phyloP scores from a whole-genome alignment of 2,888 invertebrate species.

The Brenthis hecate region DNA sequence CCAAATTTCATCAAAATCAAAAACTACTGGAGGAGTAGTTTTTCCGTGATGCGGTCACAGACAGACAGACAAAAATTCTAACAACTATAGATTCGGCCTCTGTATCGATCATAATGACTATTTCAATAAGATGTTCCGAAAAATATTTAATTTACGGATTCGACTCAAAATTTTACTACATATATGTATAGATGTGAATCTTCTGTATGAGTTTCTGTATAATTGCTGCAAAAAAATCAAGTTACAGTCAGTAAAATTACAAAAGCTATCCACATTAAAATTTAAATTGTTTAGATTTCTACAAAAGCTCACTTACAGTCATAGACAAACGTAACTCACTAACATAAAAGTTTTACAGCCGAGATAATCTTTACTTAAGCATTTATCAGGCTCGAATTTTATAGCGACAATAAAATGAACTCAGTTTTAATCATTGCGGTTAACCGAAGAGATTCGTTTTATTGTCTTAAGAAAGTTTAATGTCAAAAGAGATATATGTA shows the following conservation, averaged over 20 bases:
- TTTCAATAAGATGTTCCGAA: no score
- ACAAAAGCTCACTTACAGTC: slow-evolving; percentile 4
- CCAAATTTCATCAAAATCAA: no score
- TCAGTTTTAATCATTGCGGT: slow-evolving; percentile 34
- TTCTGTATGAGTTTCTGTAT: no score
- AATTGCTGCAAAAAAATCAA: neutral
- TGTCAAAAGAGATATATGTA: neutral
- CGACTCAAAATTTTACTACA: no score
- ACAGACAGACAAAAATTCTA: no score
- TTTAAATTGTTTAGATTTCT: neutral
- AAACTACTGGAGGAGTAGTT: no score
- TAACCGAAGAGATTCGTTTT: slow-evolving; percentile 29
- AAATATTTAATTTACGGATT: no score
- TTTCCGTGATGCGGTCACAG: no score
- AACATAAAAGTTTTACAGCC: slow-evolving; percentile 40
- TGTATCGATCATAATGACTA: no score
- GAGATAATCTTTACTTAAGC: slow-evolving; percentile 41
- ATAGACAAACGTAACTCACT: slow-evolving; percentile 20
- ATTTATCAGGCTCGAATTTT: slow-evolving; percentile 47
- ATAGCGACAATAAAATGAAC: slow-evolving; percentile 50
- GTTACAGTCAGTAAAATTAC: neutral
- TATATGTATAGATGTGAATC: no score
- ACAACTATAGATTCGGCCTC: no score
- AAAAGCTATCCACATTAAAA: neutral
- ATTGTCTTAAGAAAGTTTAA: slow-evolving; percentile 16